phyloP scores from a whole-genome alignment of 2,113 vertebrate species.

The Tachysurus vachellii region DNA sequence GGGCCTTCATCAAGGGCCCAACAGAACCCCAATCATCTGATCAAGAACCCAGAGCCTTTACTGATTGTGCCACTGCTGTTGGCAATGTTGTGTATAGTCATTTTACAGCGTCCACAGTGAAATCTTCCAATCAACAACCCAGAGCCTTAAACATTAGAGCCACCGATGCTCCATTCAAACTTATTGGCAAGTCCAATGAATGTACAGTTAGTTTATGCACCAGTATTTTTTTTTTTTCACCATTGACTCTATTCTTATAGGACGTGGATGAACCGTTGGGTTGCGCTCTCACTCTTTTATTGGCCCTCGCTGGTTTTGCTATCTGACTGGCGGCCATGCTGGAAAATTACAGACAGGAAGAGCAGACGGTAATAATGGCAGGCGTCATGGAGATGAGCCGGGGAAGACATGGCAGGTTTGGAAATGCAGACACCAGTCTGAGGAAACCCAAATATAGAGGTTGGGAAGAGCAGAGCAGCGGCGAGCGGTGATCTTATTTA shows the following conservation, averaged over 20 bases:
- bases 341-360: constrained; percentile 53
- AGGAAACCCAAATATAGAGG: constrained; percentile 39
- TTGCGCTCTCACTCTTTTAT: neutral
- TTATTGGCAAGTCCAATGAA: neutral
- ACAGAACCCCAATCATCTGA: too few relatives aligned
- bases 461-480: constrained; percentile 12
- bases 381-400: constrained; percentile 46
- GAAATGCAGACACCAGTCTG: constrained; percentile 33
- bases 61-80: too few relatives aligned
- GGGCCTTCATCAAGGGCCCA: too few relatives aligned
- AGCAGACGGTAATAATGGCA: constrained; percentile 50
- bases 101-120: too few relatives aligned
- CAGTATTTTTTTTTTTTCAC: neutral
- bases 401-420: constrained; percentile 41
- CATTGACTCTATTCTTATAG: too few relatives aligned
- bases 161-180: neutral
- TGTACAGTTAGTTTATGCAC: neutral
- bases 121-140: too few relatives aligned
- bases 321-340: constrained; percentile 39
- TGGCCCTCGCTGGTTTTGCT: constrained; percentile 17
- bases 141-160: too few relatives aligned
- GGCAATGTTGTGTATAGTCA: too few relatives aligned
- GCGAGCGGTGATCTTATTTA: constrained; percentile 4
- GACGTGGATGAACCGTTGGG: neutral
- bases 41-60: too few relatives aligned